Base-by-base conservation (phyloP, 2,797 vertebrate genomes). In the Enteromius trimaculatus region DNA sequence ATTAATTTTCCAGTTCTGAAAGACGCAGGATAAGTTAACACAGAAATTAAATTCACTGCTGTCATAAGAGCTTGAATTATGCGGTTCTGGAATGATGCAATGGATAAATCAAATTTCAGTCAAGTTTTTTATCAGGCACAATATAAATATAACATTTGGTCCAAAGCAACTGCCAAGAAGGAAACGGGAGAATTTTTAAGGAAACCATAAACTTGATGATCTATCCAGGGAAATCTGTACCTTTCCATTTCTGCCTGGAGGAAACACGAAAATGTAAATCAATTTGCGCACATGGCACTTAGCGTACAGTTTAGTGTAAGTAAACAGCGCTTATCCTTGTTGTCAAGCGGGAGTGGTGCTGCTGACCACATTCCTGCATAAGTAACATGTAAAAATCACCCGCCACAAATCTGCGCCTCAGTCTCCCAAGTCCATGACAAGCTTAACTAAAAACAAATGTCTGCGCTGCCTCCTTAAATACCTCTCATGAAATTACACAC, bases 401-500 rank as follows among this genome's bases (percentile, higher is more conserved):
- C 11, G 26, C 53, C 53, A 62, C 79, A 80, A 62, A 72, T 80
- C 79, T 72, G 53, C 3, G 1, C 39, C 6, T 53, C 10, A 11
- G n/a, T 65, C 51, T 74, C 80, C 79, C 58, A 0, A 75, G 69
- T 88, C 84, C 77, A 86, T 84, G 84, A 85, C 85, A 80, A 83
- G 83, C 86, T 66, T 47, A 89, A 90, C 86, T 89, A 83, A 85
- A 90, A 88, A 89, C 82, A 76, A 89, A 86, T 77, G 76, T 79
- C 89, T 86, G 55, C 75, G 70, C 68, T 81, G 82, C 77, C 69
- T 75, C 66, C 49, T 89, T 90, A 91, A 92, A 93, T 90, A 91
- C 91, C 89, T 90, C 90, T 87, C 92, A 93, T 94, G 92, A 92
- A 92, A 95, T 94, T 94, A 95, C 94, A 94, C 87, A 88, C 85